phyloP scores from a whole-genome alignment of 2,113 vertebrate species.

The Microtus richardsoni region DNA sequence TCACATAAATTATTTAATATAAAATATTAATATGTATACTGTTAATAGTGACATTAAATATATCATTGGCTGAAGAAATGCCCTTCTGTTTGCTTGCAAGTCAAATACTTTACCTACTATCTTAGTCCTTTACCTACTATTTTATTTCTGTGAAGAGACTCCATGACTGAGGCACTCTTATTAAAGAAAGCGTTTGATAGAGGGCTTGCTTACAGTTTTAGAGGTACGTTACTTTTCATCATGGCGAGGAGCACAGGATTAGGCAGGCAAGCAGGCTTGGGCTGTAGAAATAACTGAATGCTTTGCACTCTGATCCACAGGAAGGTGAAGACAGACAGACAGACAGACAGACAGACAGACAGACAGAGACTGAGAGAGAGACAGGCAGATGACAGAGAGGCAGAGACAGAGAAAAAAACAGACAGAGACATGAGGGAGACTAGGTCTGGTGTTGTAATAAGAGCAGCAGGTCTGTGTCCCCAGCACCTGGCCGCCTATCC shows the following conservation, averaged over 20 bases:
- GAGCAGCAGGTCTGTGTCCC: too few relatives aligned
- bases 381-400: not conserved
- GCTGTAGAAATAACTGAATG: not conserved
- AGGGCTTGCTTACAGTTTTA: not conserved
- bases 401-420: not conserved
- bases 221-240: not conserved
- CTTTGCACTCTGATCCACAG: not conserved
- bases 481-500: too few relatives aligned
- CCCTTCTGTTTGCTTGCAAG: not conserved
- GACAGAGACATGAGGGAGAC: not conserved
- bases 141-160: not conserved
- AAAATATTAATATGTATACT: not conserved
- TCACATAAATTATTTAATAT: not conserved
- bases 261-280: accelerated
- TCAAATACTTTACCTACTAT: not conserved
- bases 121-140: not conserved
- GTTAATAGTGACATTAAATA: constrained; percentile 2
- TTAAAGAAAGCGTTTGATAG: not conserved
- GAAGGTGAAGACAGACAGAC: not conserved
- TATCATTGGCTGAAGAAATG: not conserved
- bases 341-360: not conserved
- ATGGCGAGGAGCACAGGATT: not conserved
- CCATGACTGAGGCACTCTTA: not conserved
- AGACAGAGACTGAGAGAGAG: too few relatives aligned
- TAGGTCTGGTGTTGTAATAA: too few relatives aligned